Evolutionary conservation across 2,113 vertebrate genomes (phyloP).

Genomic region (Brachyistius frenatus): DNA sequence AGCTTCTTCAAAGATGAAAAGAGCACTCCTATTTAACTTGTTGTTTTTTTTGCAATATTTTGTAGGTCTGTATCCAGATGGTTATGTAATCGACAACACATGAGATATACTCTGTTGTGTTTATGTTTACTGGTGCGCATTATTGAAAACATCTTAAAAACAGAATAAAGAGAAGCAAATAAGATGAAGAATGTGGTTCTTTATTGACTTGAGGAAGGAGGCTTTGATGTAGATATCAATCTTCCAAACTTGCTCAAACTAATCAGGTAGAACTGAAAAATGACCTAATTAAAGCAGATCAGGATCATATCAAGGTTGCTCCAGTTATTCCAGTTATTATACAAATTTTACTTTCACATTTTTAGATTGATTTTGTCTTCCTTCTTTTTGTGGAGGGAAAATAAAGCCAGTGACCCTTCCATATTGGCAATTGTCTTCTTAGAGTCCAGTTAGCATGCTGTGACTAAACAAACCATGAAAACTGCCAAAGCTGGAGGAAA

Average conservation of each 20-base stretch:
- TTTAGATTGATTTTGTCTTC: constrained; percentile 4
- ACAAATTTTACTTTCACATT: not conserved
- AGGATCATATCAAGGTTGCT: not conserved
- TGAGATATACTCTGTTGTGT: not conserved
- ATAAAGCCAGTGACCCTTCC: not conserved
- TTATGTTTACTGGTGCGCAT: constrained; percentile 1
- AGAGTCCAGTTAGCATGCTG: not conserved
- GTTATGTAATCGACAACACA: constrained; percentile 33
- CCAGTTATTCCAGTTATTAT: not conserved
- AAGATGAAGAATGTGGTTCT: not conserved
- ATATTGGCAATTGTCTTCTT: constrained; percentile 8
- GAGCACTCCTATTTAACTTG: constrained; percentile 33
- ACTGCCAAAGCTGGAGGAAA: constrained; percentile 13
- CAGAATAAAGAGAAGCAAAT: not conserved
- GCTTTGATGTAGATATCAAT: not conserved
- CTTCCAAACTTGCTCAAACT: not conserved
- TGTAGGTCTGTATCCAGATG: constrained; percentile 26
- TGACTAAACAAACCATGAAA: constrained; percentile 22
- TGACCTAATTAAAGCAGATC: not conserved
- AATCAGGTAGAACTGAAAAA: not conserved
- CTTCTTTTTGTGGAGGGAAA: not conserved
- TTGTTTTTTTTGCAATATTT: constrained; percentile 5
- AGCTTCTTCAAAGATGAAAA: constrained; percentile 34
- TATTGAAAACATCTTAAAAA: not conserved
- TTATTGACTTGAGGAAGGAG: not conserved